Conservation (phyloP, 2,113 vertebrate species). For the Melanerpes formicivorus region DNA sequence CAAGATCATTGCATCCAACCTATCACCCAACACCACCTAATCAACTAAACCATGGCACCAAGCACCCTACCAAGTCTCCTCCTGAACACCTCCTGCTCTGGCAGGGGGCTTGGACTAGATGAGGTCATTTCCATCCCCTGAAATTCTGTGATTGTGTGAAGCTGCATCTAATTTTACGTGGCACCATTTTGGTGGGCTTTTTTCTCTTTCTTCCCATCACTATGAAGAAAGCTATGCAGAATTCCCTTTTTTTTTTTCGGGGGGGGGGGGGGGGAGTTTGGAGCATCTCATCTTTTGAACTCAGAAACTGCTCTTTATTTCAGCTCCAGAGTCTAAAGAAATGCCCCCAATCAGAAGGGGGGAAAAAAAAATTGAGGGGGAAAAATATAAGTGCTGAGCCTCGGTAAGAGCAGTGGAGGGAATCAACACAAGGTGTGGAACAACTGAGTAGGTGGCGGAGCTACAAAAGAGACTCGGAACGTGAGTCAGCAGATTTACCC, state of each 20-base stretch:
- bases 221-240: background rate
- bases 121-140: no score
- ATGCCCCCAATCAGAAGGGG: background rate
- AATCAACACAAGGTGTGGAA: background rate
- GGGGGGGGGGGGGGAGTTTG: no score
- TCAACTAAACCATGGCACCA: no score
- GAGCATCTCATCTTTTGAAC: background rate
- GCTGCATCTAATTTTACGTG: background rate
- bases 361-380: background rate
- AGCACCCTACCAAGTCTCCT: no score
- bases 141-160: no score
- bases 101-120: no score
- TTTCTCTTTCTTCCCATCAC: background rate
- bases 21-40: no score
- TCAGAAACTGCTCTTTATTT: background rate
- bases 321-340: background rate
- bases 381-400: background rate
- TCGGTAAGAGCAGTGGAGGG: background rate
- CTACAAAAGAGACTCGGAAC: background rate
- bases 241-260: background rate
- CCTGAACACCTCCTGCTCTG: no score
- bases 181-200: background rate
- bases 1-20: no score
- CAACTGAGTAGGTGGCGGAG: rapidly evolving
- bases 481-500: background rate